Percentiles rank a stretch among this genome's conserved stretches.
phyloP scores from a whole-genome alignment of 2,888 invertebrate genomes.

The Plebejus argus region DNA sequence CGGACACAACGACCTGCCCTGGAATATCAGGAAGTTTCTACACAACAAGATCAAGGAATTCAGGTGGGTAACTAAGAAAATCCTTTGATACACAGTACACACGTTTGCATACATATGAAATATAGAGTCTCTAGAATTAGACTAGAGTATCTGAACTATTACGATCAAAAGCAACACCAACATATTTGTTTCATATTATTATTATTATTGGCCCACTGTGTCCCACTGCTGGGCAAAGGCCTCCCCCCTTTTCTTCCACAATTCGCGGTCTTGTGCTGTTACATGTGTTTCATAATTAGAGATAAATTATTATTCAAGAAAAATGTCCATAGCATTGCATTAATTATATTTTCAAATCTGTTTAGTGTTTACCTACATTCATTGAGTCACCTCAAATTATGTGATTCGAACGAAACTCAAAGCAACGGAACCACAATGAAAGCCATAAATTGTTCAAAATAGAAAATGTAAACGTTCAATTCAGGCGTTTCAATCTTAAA shows the following conservation, averaged over 20 bases:
- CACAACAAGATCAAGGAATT: constrained; percentile 94
- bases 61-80: constrained; percentile 69
- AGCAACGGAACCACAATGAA: not conserved
- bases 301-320: not conserved
- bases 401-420: not conserved
- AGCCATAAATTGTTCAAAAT: not conserved
- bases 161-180: not conserved
- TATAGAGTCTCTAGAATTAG: too few species aligned
- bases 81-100: too few species aligned
- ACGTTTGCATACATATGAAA: too few species aligned
- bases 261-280: too few species aligned
- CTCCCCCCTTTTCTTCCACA: too few species aligned
- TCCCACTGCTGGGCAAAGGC: too few species aligned
- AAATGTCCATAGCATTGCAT: not conserved
- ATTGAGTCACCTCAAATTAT: not conserved
- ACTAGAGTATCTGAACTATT: too few species aligned
- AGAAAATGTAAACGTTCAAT: not conserved
- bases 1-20: constrained; percentile 94
- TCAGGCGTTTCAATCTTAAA: constrained; percentile 2
- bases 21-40: constrained; percentile 94
- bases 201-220: too few species aligned
- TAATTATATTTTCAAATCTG: not conserved
- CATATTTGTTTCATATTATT: too few species aligned
- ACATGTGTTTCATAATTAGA: too few species aligned
- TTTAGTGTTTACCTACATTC: not conserved